Evolutionary conservation across 2,797 vertebrate genomes (phyloP).

Genomic region (Phoeniculus purpureus): DNA sequence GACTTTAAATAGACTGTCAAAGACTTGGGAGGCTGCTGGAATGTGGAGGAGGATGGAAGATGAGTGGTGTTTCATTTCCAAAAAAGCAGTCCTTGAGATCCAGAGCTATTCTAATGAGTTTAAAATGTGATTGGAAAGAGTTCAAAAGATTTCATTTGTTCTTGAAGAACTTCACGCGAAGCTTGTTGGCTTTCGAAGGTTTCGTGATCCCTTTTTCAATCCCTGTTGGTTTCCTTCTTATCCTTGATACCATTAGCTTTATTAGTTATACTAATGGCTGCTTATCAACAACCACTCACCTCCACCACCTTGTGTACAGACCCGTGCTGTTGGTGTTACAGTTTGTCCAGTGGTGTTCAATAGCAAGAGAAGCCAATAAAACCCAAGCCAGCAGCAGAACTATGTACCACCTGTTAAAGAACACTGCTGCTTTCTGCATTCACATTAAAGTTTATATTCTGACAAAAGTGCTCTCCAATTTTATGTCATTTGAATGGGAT

Average conservation of each 20-base stretch:
- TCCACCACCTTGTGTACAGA: neutral
- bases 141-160: neutral
- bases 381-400: neutral
- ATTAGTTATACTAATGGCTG: neutral
- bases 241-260: neutral
- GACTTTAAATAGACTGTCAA: neutral
- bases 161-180: neutral
- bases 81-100: neutral
- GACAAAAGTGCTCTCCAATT: neutral
- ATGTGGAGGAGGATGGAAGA: neutral
- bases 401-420: neutral
- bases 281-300: neutral
- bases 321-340: neutral
- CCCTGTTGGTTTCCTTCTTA: neutral
- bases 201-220: neutral
- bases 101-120: neutral
- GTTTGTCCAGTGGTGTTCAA: conserved; percentile 32
- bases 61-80: neutral
- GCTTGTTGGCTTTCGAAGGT: neutral
- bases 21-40: neutral
- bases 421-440: neutral
- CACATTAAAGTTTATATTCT: neutral
- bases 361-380: neutral
- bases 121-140: neutral
- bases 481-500: neutral